Base-by-base conservation (phyloP, 92 coral and sea anemone genomes). In the Scolanthus callimorphus region DNA sequence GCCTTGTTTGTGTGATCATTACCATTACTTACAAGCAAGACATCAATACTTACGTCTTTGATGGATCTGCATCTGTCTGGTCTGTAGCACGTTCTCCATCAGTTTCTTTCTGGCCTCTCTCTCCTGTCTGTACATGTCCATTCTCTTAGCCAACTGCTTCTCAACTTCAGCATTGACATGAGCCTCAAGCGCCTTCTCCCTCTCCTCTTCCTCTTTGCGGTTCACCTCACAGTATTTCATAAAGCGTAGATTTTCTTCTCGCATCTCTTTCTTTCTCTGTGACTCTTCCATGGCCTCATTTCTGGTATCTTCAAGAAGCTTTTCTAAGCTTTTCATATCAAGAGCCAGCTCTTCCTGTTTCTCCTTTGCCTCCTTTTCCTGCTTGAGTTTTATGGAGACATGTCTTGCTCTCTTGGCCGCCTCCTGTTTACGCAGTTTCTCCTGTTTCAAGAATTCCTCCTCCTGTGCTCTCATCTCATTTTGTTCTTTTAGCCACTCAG, bases 401-500 rank as follows among this genome's bases (percentile, higher is more conserved):
- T 89, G 87, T 49, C 99, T 73, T 11, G 96, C 88, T 51, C 79
- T 80, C 57, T 64, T 89, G 2, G 96, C 99, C 17, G 91, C 94
- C 55, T 78, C 73, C 72, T 94, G 99, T 46, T 85, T 85, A 27
- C 72, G 73, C 2, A 81, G 51, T 29, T 94, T 89, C 55, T 88
- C 99, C 55, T 84, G 76, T 39, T 61, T 76, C 20, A 81, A 57
- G 80, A 85, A 88, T 68, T 84, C 90, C 65, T 94, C 99, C 60
- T 94, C 99, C 43, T 88, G 69, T 34, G 73, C 67, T 26, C 99
- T 80, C 25, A 94, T 69, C 63, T 66, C 62, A 29, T 88, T 84
- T 61, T 88, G 95, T 75, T 94, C 99, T 57, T 85, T 89, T 31
- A 94, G 62, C 99, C 99, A 94, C 17, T 69, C 90, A 10, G 99